Evolutionary conservation across 1,140 invertebrate species (phyloP).

Genomic region (Diachasmimorpha longicaudata): DNA sequence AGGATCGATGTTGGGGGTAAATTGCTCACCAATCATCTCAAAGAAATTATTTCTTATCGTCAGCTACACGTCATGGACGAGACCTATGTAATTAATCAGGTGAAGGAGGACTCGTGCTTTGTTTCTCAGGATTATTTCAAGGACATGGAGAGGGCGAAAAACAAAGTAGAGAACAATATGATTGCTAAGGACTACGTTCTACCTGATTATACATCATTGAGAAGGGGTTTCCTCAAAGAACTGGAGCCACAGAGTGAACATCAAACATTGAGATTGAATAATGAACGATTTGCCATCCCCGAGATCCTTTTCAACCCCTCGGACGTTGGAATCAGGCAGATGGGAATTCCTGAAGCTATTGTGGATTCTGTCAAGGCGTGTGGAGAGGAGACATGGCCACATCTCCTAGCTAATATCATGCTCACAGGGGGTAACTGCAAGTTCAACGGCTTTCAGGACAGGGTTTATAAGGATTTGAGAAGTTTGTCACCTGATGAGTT

Average conservation of each 20-base stretch:
- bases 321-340: conserved; percentile 92
- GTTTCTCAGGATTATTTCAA: conserved; percentile 86
- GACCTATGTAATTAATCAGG: conserved; percentile 98
- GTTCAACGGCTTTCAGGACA: conserved; percentile 84
- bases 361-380: conserved; percentile 76
- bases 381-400: conserved; percentile 78
- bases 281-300: conserved; percentile 91
- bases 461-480: conserved; percentile 82
- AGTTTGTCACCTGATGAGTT: conserved; percentile 78
- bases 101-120: conserved; percentile 97
- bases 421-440: conserved; percentile 88
- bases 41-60: conserved; percentile 96
- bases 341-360: conserved; percentile 93
- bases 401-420: conserved; percentile 87
- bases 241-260: conserved; percentile 71
- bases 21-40: conserved; percentile 96
- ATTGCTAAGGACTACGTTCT: conserved; percentile 92
- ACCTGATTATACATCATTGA: conserved; percentile 90
- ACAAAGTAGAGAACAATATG: conserved; percentile 68
- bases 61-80: conserved; percentile 99
- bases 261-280: conserved; percentile 87
- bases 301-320: conserved; percentile 95
- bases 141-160: conserved; percentile 82
- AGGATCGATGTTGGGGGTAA: conserved; percentile 97
- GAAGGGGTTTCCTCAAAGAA: conserved; percentile 78